Base-by-base conservation (phyloP, 1,140 invertebrate species). In the Nomia melanderi region DNA sequence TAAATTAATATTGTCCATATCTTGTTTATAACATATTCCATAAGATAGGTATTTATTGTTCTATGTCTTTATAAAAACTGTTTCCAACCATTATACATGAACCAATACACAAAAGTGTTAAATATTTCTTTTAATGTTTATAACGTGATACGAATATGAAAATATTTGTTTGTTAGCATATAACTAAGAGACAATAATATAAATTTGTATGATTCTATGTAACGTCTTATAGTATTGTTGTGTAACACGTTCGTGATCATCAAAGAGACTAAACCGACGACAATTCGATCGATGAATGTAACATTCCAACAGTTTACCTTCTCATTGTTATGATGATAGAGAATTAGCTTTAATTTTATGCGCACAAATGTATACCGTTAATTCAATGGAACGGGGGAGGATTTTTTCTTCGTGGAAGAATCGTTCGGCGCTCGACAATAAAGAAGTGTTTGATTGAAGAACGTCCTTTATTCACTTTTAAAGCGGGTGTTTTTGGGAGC, bases 251-350 rank as follows among this genome's bases (percentile, higher is more conserved):
- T 70, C 81, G 79, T 79, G 36, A 79, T 70, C 75, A 82, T 83
- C 81, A 82, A 83, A 78, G 81, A 57, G 67, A 50, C 79, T 47
- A 54, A 60, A 73, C 74, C 60, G 77, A 77, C 56, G 47, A 70
- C 69, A 77, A 74, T 78, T 63, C 66, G 79, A 82, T 82, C 79
- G 81, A 60, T 53, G 62, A 76, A n/a, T n/a, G 29, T 44, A 33
- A 71, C 33, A 56, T 54, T 62, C 7, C 23, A 31, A 23, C 56
- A 9, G 72, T 69, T 77, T 71, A 33, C 56, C 56, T 47, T 69
- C 12, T 77, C 64, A 82, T 83, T 83, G 75, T 82, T 41, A 82
- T 82, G 75, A 70, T 83, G 81, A 82, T 78, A 64, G 74, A 64
- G 57, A 77, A 56, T 83, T 82, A 78, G 57, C 54, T 70, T 47